A percentile compares a stretch with the other conserved stretches of the same genome.
Evolutionary conservation across 2,797 vertebrate species (phyloP).

Genomic region (Labeo calbasu): DNA sequence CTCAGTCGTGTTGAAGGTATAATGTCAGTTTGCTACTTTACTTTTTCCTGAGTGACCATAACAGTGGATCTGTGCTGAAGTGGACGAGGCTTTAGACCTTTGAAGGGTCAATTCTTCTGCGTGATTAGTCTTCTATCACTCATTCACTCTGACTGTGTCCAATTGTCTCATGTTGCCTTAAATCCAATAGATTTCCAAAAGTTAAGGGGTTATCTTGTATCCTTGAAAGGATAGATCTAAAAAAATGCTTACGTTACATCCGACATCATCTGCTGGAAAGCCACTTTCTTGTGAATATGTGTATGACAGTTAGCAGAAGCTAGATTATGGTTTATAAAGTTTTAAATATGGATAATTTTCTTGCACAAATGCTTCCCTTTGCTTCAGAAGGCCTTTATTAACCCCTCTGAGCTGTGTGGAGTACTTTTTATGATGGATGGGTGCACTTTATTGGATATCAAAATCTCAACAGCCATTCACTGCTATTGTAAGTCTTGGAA

Average conservation of each 20-base stretch:
- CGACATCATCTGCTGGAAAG: too few species aligned
- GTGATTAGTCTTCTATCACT: constrained; percentile 20
- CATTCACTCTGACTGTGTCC: background rate
- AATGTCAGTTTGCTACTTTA: background rate
- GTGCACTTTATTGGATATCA: too few species aligned
- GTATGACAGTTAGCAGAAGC: too few species aligned
- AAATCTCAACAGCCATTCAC: too few species aligned
- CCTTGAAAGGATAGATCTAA: background rate
- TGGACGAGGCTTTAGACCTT: background rate
- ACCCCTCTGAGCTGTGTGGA: too few species aligned
- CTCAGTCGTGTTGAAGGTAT: background rate
- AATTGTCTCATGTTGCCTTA: constrained; percentile 12
- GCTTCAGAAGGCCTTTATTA: too few species aligned
- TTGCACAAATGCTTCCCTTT: too few species aligned
- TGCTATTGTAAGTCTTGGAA: too few species aligned
- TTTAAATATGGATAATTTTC: too few species aligned
- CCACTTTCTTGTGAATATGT: too few species aligned
- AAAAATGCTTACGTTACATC: background rate
- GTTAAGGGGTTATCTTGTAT: background rate
- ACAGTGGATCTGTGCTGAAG: constrained; percentile 3
- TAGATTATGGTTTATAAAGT: too few species aligned
- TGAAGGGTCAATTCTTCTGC: constrained; percentile 23
- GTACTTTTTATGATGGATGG: too few species aligned
- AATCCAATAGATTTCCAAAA: background rate
- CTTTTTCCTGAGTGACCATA: constrained; percentile 12